Evolutionary conservation across 37 sponge, comb jelly and placozoan species (phyloP), one percentile per base, ranked within the genome.

Genomic region (Corticium candelabrum): DNA sequence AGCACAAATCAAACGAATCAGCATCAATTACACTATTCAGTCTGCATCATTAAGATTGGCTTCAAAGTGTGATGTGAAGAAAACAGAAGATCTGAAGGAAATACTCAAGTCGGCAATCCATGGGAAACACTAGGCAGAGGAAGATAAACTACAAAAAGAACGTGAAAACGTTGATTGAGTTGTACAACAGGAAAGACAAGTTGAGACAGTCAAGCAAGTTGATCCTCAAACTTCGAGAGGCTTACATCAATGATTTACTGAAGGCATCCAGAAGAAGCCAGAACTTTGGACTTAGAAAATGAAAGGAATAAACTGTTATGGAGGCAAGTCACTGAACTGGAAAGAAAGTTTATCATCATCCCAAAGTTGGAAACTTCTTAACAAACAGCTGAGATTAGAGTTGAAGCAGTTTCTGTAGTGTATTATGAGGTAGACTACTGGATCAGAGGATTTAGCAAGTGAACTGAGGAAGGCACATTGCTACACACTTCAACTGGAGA

Each of bases 401-500:
- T 50, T 50, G 62, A 50, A 50, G 62, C 15, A 50, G 21, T 50
- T 50, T n/a, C n/a, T n/a, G n/a, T n/a, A n/a, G n/a, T n/a, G n/a
- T n/a, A n/a, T n/a, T n/a, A n/a, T n/a, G n/a, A n/a, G n/a, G 62
- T 27, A 50, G 62, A 27, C 62, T 27, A 50, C 11, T 21, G 21
- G 21, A 27, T 11, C 62, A 21, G 62, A 50, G 15, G 62, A 50
- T 50, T 11, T 81, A 29, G 72, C 81, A 35, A 37, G 68, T 7
- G 87, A 89, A 77, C 77, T 92, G 74, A 79, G 80, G 29, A 69
- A 76, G 38, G 68, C 80, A 32, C 87, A 87, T 40, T 75, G 86
- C 71, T 92, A 92, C 85, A 87, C 93, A 32, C 78, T 86, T 37
- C 90, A 89, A 68, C 82, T 92, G 76, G 93, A 92, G 75, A 81